Evolutionary conservation across 2,888 invertebrate species (phyloP).

Genomic region (Cryptophagus acutangulus): DNA sequence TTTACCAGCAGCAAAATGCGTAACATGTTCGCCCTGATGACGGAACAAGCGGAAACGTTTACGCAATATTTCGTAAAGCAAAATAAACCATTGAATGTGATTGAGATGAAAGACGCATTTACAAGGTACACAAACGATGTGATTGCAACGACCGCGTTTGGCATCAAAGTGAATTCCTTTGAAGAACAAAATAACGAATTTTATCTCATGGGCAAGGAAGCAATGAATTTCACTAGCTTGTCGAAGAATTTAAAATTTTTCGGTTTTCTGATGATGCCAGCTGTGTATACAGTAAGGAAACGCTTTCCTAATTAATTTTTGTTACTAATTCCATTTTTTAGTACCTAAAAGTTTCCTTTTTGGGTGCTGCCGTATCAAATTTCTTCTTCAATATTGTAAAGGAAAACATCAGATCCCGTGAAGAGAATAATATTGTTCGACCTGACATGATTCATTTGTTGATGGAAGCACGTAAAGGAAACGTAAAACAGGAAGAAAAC

Average conservation of each 20-base stretch:
- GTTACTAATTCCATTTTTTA: slow-evolving; percentile 19
- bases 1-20: slow-evolving; percentile 41
- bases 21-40: slow-evolving; percentile 32
- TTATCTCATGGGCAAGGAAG: slow-evolving; percentile 42
- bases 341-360: slow-evolving; percentile 29
- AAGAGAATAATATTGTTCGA: slow-evolving; percentile 26
- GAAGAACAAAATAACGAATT: slow-evolving; percentile 54
- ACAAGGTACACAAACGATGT: slow-evolving; percentile 57
- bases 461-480: slow-evolving; percentile 51
- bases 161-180: slow-evolving; percentile 53
- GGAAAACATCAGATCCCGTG: slow-evolving; percentile 26
- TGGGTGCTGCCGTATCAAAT: slow-evolving; percentile 38
- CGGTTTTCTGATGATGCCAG: slow-evolving; percentile 11
- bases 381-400: slow-evolving; percentile 30
- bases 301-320: too few species aligned
- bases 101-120: slow-evolving; percentile 42
- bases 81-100: slow-evolving; percentile 21
- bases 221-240: slow-evolving; percentile 16
- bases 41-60: slow-evolving; percentile 29
- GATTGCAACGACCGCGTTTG: slow-evolving; percentile 56
- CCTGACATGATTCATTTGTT: slow-evolving; percentile 52
- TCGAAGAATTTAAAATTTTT: slow-evolving; percentile 8
- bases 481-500: slow-evolving; percentile 24
- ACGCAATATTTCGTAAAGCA: slow-evolving; percentile 4
- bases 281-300: background rate